A percentile compares a stretch with the other conserved stretches of the same genome.
Conservation (phyloP, 2,113 vertebrate species). For the Rhinichthys klamathensis region DNA sequence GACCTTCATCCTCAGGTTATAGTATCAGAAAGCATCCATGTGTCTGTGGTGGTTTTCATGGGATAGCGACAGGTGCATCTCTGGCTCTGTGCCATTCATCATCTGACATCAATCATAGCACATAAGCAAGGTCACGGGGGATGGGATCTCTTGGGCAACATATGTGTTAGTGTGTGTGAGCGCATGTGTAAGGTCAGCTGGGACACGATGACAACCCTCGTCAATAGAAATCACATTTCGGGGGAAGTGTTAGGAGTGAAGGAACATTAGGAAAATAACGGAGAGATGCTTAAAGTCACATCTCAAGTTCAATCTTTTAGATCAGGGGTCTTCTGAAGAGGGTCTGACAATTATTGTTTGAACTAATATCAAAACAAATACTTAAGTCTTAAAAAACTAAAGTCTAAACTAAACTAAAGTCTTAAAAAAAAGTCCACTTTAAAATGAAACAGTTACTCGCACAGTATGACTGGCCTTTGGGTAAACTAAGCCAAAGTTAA, state of each 20-base stretch:
- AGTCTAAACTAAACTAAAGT: too few relatives aligned
- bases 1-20: conserved; percentile 38
- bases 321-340: not conserved
- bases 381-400: too few relatives aligned
- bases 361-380: not conserved
- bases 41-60: not conserved
- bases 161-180: conserved; percentile 21
- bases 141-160: conserved; percentile 20
- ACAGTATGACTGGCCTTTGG: too few relatives aligned
- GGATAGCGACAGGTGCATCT: conserved; percentile 42
- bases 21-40: not conserved
- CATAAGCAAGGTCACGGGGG: conserved; percentile 30
- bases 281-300: not conserved
- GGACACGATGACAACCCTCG: conserved; percentile 45
- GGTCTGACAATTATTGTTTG: not conserved
- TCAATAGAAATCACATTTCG: conserved; percentile 56
- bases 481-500: too few relatives aligned
- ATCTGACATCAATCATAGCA: conserved; percentile 40
- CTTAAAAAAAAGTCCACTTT: too few relatives aligned
- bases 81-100: conserved; percentile 27
- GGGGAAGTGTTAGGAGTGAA: conserved; percentile 1
- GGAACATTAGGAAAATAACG: conserved; percentile 5
- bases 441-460: too few relatives aligned
- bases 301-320: not conserved
- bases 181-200: conserved; percentile 35